Evolutionary conservation across 2,888 invertebrate genomes (phyloP).

Genomic region (Iphiclides podalirius): DNA sequence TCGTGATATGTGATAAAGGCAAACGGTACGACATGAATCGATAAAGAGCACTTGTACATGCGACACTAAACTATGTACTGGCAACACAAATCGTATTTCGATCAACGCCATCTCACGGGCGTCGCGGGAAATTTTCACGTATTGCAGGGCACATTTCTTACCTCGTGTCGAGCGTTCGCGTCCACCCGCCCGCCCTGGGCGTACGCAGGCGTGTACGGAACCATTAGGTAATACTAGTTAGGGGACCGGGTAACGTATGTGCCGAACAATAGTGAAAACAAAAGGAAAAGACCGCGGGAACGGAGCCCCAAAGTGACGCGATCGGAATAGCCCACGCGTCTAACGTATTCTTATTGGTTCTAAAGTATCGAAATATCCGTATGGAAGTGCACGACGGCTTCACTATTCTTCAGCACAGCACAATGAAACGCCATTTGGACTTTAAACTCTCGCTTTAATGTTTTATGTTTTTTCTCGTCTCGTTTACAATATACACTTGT

Average conservation of each 20-base stretch:
- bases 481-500: not conserved
- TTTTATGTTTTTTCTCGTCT: constrained; percentile 30
- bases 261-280: constrained; percentile 92
- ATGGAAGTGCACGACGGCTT: constrained; percentile 71
- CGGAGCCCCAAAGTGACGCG: too few species aligned
- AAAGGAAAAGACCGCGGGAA: too few species aligned
- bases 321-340: too few species aligned
- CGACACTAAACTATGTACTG: too few species aligned
- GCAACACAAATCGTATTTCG: too few species aligned
- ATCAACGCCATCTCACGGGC: too few species aligned
- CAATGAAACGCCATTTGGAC: constrained; percentile 49
- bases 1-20: too few species aligned
- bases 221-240: constrained; percentile 13
- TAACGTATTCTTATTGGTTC: too few species aligned
- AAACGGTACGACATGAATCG: too few species aligned
- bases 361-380: constrained; percentile 48
- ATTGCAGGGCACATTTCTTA: constrained; percentile 75
- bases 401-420: constrained; percentile 81
- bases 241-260: constrained; percentile 66
- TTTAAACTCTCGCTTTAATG: constrained; percentile 52
- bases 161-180: constrained; percentile 37
- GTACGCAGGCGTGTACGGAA: not conserved
- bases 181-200: not conserved
- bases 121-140: constrained; percentile 29
- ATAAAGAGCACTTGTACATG: too few species aligned